These are phyloP conservation scores for Achroia grisella DNA, from an alignment of 1,140 invertebrate genomes.

Conservation along the genomic window DNA sequence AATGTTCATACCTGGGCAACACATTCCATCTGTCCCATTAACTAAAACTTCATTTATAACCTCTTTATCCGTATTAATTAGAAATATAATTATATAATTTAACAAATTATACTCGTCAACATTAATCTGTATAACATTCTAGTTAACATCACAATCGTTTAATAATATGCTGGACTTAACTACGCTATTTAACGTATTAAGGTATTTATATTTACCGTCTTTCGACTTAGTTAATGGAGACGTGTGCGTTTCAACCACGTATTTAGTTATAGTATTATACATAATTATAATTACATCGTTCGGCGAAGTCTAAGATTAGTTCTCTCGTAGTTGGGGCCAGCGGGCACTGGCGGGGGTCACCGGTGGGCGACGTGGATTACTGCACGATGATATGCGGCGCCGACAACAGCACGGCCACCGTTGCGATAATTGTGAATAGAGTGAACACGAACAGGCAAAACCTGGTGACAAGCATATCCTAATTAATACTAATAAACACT, in stretches of 20 bases:
- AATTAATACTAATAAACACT: too few species aligned
- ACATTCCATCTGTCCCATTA: conserved; percentile 11
- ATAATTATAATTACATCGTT: conserved; percentile 38
- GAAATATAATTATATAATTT: conserved; percentile 53
- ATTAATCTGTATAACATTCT: conserved; percentile 61
- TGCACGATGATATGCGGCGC: conserved; percentile 97
- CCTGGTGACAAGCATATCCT: conserved; percentile 64
- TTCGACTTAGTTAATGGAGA: conserved; percentile 50
- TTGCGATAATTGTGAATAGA: conserved; percentile 96
- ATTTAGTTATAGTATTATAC: conserved; percentile 39
- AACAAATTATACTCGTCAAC: conserved; percentile 63
- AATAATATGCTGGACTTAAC: conserved; percentile 55
- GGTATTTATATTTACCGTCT: conserved; percentile 54
- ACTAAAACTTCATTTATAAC: conserved; percentile 31
- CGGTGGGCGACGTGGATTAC: conserved; percentile 76
- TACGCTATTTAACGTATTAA: conserved; percentile 37
- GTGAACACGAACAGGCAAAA: conserved; percentile 98
- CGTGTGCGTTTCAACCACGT: conserved; percentile 65
- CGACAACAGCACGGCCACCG: conserved; percentile 92
- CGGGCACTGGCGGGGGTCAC: neutral
- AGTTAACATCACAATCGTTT: conserved; percentile 65
- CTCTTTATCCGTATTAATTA: conserved; percentile 49
- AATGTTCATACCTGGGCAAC: too few species aligned
- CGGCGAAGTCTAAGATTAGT: conserved; percentile 45
- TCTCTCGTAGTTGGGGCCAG: conserved; percentile 45